Percentiles rank a stretch among this genome's conserved stretches.
These are phyloP conservation scores for Gephyroberyx darwinii DNA, from an alignment of 2,797 vertebrate species.

Conservation along the genomic window DNA sequence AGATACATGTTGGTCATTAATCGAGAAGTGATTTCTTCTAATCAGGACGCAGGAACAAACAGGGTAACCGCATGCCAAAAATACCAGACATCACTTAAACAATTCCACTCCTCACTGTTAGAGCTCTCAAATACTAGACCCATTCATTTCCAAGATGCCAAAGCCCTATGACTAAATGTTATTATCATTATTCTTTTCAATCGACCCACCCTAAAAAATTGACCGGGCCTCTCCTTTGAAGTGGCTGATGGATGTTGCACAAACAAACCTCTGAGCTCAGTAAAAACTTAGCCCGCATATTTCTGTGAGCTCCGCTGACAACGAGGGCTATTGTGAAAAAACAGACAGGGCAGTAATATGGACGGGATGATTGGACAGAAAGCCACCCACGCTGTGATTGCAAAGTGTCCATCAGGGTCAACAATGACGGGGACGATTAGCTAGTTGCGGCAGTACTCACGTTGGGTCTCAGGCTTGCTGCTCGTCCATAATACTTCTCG, in stretches of 20 bases:
- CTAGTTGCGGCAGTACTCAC: constrained; percentile 84
- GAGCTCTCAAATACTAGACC: constrained; percentile 41
- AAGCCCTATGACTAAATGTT: constrained; percentile 59
- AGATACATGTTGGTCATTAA: constrained; percentile 54
- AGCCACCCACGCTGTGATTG: constrained; percentile 60
- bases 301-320: constrained; percentile 47
- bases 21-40: constrained; percentile 50
- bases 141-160: constrained; percentile 63
- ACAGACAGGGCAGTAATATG: constrained; percentile 36
- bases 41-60: constrained; percentile 66
- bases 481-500: constrained; percentile 94
- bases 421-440: constrained; percentile 52
- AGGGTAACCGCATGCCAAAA: constrained; percentile 62
- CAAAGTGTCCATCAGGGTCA: constrained; percentile 55
- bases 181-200: constrained; percentile 74
- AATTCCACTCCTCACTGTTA: constrained; percentile 47
- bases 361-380: constrained; percentile 34
- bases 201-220: constrained; percentile 28
- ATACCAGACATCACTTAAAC: constrained; percentile 50
- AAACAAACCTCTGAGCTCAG: constrained; percentile 70
- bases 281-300: constrained; percentile 44
- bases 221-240: constrained; percentile 68
- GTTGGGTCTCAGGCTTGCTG: constrained; percentile 92
- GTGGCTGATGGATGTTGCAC: constrained; percentile 71
- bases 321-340: constrained; percentile 58